Conservation (phyloP, 2,113 vertebrate genomes). For the Larimichthys crocea region DNA sequence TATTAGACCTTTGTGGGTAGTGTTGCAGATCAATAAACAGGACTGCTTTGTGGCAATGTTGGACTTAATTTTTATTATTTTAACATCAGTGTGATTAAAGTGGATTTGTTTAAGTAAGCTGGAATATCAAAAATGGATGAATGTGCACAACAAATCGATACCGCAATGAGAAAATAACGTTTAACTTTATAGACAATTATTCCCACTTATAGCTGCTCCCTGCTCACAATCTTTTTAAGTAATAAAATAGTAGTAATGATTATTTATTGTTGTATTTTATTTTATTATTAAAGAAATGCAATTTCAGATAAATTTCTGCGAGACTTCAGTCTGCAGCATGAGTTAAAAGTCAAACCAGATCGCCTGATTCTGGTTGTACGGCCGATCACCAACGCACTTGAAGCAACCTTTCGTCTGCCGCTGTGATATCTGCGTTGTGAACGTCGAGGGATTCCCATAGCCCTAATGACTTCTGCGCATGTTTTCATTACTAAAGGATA, state of each 20-base stretch:
- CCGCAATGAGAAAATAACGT: neutral
- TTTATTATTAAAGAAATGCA: neutral
- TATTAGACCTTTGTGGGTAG: neutral
- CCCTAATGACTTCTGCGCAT: slow-evolving; percentile 39
- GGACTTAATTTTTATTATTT: neutral
- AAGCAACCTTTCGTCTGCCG: slow-evolving; percentile 29
- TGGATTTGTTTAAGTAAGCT: neutral
- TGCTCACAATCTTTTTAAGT: neutral
- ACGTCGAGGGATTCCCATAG: slow-evolving; percentile 26
- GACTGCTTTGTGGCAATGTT: neutral
- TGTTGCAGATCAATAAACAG: neutral
- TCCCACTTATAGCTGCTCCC: too few relatives aligned
- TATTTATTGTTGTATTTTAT: neutral
- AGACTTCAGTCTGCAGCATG: neutral
- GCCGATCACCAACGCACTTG: slow-evolving; percentile 20
- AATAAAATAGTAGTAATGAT: neutral
- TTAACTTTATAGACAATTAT: neutral
- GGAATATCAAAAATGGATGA: neutral
- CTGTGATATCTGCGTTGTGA: slow-evolving; percentile 29
- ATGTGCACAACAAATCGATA: neutral
- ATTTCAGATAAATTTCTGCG: neutral
- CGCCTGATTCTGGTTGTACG: slow-evolving; percentile 14
- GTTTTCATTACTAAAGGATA: slow-evolving; percentile 45
- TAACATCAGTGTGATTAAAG: neutral
- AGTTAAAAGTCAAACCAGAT: slow-evolving; percentile 18